Evolutionary conservation across 2,113 vertebrate species (phyloP).

Genomic region (Sapayoa aenigma): DNA sequence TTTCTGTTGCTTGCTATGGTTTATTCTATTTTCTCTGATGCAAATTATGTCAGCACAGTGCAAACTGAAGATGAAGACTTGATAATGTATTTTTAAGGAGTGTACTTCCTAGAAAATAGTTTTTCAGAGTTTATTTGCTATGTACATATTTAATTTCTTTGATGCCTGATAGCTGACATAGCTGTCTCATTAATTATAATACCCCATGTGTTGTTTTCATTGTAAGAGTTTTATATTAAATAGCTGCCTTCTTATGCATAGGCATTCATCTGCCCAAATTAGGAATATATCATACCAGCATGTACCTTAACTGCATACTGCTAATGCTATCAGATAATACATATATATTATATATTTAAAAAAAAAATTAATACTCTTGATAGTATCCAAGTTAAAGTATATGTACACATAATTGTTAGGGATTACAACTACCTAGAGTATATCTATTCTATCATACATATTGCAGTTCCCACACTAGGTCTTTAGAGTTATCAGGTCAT

Average conservation of each 20-base stretch:
- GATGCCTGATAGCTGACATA: background rate
- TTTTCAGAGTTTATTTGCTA: background rate
- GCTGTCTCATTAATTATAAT: background rate
- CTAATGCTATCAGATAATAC: background rate
- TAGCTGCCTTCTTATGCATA: background rate
- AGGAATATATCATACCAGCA: background rate
- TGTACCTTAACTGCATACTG: background rate
- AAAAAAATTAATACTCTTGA: background rate
- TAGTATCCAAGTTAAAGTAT: background rate
- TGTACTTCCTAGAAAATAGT: background rate
- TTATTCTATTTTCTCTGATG: background rate
- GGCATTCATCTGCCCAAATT: background rate
- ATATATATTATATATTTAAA: background rate
- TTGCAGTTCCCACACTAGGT: background rate
- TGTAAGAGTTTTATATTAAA: background rate
- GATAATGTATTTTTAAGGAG: background rate
- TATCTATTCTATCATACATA: background rate
- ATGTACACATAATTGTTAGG: background rate
- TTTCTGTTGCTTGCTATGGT: background rate
- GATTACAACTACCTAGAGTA: background rate
- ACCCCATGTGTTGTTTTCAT: background rate
- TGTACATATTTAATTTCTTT: background rate
- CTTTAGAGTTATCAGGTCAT: background rate
- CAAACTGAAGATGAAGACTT: background rate
- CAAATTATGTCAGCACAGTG: background rate